A percentile compares a stretch with the other conserved stretches of the same genome.
Evolutionary conservation across 1,140 invertebrate genomes (phyloP).

Genomic region (Drosophila tristis): DNA sequence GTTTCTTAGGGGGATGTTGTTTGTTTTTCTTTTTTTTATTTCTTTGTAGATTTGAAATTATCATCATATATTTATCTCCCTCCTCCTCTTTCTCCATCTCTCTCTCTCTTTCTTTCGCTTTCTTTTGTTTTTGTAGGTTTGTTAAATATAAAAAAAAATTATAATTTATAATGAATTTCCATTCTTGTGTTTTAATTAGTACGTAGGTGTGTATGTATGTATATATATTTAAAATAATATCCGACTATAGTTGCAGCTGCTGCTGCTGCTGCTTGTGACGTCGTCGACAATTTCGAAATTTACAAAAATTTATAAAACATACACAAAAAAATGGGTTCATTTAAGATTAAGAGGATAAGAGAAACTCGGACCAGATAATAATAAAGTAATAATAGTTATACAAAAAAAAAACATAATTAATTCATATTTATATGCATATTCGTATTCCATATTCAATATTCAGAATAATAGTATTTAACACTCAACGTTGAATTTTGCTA

Average conservation of each 20-base stretch:
- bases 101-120: constrained; percentile 2
- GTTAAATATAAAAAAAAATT: constrained; percentile 73
- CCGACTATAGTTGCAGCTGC: constrained; percentile 16
- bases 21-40: constrained; percentile 31
- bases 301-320: constrained; percentile 42
- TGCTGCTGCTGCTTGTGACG: constrained; percentile 7
- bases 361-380: constrained; percentile 13
- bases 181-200: constrained; percentile 23
- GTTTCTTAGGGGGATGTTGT: background rate
- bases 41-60: constrained; percentile 61
- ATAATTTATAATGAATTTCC: constrained; percentile 53
- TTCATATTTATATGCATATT: constrained; percentile 34
- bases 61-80: constrained; percentile 54
- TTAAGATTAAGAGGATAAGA: constrained; percentile 20
- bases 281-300: constrained; percentile 20
- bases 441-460: constrained; percentile 4
- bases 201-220: constrained; percentile 44
- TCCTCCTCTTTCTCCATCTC: constrained; percentile 15
- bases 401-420: constrained; percentile 27
- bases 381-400: constrained; percentile 16
- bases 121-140: constrained; percentile 39
- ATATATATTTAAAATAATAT: constrained; percentile 57
- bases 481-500: constrained; percentile 71
- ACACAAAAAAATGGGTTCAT: constrained; percentile 23
- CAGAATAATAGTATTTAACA: constrained; percentile 47